These are phyloP conservation scores for Phania funesta DNA, from an alignment of 2,888 invertebrate genomes.

Conservation along the genomic window DNA sequence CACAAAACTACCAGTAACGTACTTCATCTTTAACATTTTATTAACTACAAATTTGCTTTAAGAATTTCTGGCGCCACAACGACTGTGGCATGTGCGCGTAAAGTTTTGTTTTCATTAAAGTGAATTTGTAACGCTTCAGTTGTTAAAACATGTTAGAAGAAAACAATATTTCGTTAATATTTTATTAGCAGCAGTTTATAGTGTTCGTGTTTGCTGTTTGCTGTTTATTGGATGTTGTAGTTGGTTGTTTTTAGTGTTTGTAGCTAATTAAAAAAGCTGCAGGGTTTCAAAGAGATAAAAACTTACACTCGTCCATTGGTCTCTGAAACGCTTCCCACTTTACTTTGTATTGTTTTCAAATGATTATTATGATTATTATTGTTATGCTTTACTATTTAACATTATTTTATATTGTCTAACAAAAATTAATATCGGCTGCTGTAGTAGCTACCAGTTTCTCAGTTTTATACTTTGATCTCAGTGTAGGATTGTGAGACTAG, in stretches of 20 bases:
- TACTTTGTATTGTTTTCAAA: conserved; percentile 27
- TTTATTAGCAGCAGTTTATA: conserved; percentile 16
- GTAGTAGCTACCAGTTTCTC: conserved; percentile 40
- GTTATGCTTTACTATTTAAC: conserved; percentile 42
- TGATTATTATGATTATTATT: conserved; percentile 62
- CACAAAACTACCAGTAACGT: background rate
- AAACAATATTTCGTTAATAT: conserved; percentile 48
- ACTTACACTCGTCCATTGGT: conserved; percentile 2
- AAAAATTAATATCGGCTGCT: background rate
- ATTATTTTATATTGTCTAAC: conserved; percentile 41
- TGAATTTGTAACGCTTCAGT: conserved; percentile 60
- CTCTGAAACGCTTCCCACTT: background rate
- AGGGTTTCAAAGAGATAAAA: conserved; percentile 56
- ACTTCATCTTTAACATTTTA: conserved; percentile 22
- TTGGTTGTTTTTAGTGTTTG: conserved; percentile 16
- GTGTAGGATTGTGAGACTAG: background rate
- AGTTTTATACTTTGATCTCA: background rate
- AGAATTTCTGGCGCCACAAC: conserved; percentile 39
- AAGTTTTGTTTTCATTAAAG: conserved; percentile 25
- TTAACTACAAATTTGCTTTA: conserved; percentile 20
- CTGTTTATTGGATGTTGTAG: background rate
- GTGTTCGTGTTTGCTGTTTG: background rate
- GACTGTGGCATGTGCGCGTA: conserved; percentile 52
- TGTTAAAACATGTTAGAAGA: conserved; percentile 23
- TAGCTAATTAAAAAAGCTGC: conserved; percentile 70